Percentiles rank a stretch among this genome's conserved stretches.
These are phyloP conservation scores for Sitta europaea DNA, from an alignment of 2,113 vertebrate genomes.

Conservation along the genomic window DNA sequence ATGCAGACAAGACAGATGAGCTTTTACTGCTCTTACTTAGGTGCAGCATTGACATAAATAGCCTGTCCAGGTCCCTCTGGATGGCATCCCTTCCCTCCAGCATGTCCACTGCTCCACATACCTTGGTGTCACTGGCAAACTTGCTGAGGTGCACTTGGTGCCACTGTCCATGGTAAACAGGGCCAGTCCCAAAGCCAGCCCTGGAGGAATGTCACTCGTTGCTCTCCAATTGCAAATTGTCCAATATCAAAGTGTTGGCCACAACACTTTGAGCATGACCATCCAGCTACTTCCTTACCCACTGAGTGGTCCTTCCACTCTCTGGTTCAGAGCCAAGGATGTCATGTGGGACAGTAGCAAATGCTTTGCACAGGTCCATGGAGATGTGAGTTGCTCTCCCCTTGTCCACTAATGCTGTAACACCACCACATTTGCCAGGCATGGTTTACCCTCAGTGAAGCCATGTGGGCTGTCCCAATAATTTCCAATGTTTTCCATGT, in stretches of 20 bases:
- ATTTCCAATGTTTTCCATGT: not conserved
- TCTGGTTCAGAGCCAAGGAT: not conserved
- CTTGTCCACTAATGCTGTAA: not conserved
- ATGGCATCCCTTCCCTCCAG: not conserved
- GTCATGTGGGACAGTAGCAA: not conserved
- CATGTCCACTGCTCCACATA: not conserved
- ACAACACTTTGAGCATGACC: not conserved
- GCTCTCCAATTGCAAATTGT: accelerated
- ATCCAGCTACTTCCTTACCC: not conserved
- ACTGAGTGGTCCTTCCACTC: not conserved
- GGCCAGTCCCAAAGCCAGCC: not conserved
- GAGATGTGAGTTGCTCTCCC: not conserved
- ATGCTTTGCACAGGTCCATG: not conserved
- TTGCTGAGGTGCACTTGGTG: not conserved
- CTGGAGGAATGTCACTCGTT: not conserved
- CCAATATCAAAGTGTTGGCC: not conserved
- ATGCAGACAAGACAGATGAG: not conserved
- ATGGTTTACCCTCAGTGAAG: not conserved
- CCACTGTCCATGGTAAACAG: not conserved
- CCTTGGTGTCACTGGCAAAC: not conserved
- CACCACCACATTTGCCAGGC: not conserved
- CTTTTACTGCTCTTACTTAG: not conserved
- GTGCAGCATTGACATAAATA: not conserved
- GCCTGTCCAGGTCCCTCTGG: not conserved
- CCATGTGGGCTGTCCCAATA: not conserved